These are phyloP conservation scores for Eupithecia subfuscata DNA, from an alignment of 2,888 invertebrate genomes.

Conservation along the genomic window DNA sequence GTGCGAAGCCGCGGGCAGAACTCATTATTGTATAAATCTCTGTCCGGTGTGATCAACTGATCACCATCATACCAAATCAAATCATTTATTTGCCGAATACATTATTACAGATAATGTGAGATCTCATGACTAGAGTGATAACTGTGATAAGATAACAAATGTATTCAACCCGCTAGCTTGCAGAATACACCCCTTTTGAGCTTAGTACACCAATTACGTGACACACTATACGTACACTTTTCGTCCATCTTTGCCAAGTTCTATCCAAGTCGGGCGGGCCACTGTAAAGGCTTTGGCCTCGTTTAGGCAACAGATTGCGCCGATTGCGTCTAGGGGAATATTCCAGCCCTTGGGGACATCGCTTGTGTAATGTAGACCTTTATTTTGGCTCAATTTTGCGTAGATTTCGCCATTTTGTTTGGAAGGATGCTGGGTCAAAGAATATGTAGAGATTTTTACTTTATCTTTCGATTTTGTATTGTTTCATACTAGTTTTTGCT, in stretches of 20 bases:
- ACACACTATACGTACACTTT: background rate
- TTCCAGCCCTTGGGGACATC: constrained; percentile 1
- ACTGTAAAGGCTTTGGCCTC: constrained; percentile 13
- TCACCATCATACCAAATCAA: no score
- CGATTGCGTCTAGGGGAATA: constrained; percentile 15
- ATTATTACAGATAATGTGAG: no score
- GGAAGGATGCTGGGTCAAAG: background rate
- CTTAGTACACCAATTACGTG: background rate
- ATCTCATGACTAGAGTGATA: no score
- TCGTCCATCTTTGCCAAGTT: constrained; percentile 6
- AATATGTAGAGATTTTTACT: background rate
- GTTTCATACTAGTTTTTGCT: background rate
- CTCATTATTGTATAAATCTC: no score
- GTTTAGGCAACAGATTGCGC: constrained; percentile 27
- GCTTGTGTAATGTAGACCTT: constrained; percentile 7
- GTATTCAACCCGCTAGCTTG: background rate
- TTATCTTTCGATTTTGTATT: background rate
- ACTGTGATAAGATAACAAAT: no score
- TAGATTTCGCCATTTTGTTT: background rate
- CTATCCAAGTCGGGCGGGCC: background rate
- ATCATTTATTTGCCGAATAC: no score
- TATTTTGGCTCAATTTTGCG: constrained; percentile 11
- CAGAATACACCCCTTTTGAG: background rate
- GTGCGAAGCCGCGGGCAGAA: no score
- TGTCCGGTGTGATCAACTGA: no score